These are phyloP conservation scores for Ictalurus punctatus DNA, from an alignment of 2,113 vertebrate species.

Conservation along the genomic window DNA sequence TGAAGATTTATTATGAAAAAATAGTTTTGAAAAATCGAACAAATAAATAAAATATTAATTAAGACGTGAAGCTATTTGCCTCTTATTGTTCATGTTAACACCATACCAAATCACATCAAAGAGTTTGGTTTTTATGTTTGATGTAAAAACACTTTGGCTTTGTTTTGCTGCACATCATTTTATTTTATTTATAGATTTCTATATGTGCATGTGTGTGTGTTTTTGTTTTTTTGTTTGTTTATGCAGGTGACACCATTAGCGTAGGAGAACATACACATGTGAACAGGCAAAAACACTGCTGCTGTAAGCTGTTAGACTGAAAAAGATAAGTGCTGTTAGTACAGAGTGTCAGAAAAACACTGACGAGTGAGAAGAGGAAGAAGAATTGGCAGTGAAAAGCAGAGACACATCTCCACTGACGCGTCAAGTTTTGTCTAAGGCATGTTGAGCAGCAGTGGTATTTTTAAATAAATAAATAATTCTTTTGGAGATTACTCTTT, in stretches of 20 bases:
- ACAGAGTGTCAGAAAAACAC: neutral
- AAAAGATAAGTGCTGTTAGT: neutral
- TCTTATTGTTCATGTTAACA: conserved; percentile 21
- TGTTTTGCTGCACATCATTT: neutral
- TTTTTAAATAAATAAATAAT: no score
- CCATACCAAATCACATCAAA: neutral
- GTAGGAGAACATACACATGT: neutral
- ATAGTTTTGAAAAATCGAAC: conserved; percentile 82
- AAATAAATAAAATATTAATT: conserved; percentile 85
- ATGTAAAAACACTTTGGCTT: neutral
- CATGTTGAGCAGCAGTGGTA: neutral
- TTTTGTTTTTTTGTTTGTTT: neutral
- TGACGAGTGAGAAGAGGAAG: neutral
- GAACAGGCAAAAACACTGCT: neutral
- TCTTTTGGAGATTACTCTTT: no score
- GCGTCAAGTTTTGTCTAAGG: neutral
- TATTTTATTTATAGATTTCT: neutral
- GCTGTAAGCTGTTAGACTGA: neutral
- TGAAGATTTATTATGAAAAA: conserved; percentile 83
- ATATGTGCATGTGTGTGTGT: neutral
- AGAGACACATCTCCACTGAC: neutral
- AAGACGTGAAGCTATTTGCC: conserved; percentile 63
- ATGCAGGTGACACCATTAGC: neutral
- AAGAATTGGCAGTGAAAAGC: neutral
- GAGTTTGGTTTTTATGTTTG: neutral